Evolutionary conservation across 1,140 invertebrate species (phyloP).

Genomic region (Platorchestia sp.): DNA sequence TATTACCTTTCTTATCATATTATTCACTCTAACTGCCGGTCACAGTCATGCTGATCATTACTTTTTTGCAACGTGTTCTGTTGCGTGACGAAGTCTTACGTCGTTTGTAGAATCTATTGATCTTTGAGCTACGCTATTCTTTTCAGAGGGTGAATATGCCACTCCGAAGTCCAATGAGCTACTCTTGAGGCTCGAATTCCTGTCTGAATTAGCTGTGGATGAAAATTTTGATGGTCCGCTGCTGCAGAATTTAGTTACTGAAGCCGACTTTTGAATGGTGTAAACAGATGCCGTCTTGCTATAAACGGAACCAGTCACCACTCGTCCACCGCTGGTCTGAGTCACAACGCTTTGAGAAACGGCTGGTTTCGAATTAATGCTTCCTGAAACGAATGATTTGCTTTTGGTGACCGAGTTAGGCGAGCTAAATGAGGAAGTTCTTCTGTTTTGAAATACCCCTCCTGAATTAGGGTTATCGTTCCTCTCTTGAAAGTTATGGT

Average conservation of each 20-base stretch:
- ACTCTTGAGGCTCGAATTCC: not conserved
- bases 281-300: slow-evolving; percentile 33
- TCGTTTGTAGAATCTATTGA: not conserved
- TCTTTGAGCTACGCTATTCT: not conserved
- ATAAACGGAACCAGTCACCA: not conserved
- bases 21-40: not conserved
- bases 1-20: no score
- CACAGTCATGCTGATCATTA: not conserved
- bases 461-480: not conserved
- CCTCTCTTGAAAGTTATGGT: not conserved
- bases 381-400: not conserved
- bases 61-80: not conserved
- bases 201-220: not conserved
- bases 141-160: no score
- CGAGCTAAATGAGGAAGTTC: not conserved
- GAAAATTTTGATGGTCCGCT: not conserved
- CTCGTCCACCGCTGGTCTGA: not conserved
- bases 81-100: not conserved
- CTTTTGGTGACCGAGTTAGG: not conserved
- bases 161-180: not conserved
- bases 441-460: not conserved
- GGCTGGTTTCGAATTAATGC: not conserved
- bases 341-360: not conserved
- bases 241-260: not conserved
- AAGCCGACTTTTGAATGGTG: slow-evolving; percentile 3